phyloP scores from a whole-genome alignment of 2,888 invertebrate genomes.

The Ferdinandea cuprea region DNA sequence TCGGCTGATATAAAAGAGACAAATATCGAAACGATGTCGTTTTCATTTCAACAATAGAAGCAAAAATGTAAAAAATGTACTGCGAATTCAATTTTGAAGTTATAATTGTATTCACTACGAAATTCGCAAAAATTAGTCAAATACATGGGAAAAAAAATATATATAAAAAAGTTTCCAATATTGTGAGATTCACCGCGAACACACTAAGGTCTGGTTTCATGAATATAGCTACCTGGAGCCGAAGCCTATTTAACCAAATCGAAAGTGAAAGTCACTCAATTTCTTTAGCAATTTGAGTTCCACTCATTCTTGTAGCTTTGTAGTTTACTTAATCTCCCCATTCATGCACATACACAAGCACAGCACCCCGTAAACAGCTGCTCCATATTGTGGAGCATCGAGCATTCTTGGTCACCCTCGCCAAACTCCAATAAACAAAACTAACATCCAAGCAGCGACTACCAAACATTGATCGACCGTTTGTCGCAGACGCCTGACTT shows the following conservation, averaged over 20 bases:
- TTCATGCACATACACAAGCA: not conserved
- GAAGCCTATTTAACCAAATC: too few species aligned
- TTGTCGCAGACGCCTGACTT: conserved; percentile 37
- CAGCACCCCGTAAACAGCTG: not conserved
- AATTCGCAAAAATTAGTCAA: too few species aligned
- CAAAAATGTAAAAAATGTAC: too few species aligned
- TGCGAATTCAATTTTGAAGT: too few species aligned
- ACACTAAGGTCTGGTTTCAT: not conserved
- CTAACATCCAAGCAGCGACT: conserved; percentile 28
- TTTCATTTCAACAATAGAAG: too few species aligned
- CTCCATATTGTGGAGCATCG: conserved; percentile 15
- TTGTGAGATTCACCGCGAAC: conserved; percentile 16
- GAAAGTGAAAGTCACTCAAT: conserved; percentile 53
- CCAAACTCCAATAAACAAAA: conserved; percentile 28
- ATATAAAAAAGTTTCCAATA: not conserved
- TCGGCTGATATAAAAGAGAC: too few species aligned
- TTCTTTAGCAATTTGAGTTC: not conserved
- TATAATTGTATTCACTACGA: too few species aligned
- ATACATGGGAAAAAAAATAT: too few species aligned
- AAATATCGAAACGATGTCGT: too few species aligned
- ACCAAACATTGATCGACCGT: conserved; percentile 46
- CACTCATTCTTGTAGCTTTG: conserved; percentile 32
- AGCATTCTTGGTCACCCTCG: conserved; percentile 5
- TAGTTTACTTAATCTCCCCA: not conserved
- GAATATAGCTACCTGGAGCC: too few species aligned